Percentiles rank a stretch among this genome's conserved stretches.
phyloP scores from a whole-genome alignment of 2,888 invertebrate genomes.

The Trichogramma dendrolimi region DNA sequence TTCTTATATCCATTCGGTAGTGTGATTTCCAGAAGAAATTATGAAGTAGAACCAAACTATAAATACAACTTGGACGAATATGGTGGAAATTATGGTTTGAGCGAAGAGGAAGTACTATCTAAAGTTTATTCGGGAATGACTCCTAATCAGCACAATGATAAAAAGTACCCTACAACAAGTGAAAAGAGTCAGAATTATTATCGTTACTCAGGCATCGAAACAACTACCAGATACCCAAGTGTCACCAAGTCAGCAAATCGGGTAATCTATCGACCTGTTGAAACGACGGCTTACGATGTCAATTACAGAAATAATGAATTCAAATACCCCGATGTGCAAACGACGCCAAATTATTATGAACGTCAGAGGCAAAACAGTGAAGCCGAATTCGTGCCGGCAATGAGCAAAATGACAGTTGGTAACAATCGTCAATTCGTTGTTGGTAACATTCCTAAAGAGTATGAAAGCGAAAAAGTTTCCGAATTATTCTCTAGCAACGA shows the following conservation, averaged over 20 bases:
- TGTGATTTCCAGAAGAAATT: constrained; percentile 61
- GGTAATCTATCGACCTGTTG: constrained; percentile 33
- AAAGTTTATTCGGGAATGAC: constrained; percentile 71
- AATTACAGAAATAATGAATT: constrained; percentile 45
- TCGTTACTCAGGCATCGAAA: constrained; percentile 32
- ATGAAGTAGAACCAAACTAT: constrained; percentile 57
- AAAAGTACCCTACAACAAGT: constrained; percentile 24
- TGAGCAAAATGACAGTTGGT: constrained; percentile 28
- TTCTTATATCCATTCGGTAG: constrained; percentile 72
- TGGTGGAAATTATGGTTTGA: constrained; percentile 64
- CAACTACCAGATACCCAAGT: constrained; percentile 40
- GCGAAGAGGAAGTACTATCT: constrained; percentile 73
- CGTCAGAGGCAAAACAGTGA: constrained; percentile 29
- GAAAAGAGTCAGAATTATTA: constrained; percentile 27
- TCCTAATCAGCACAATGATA: constrained; percentile 37
- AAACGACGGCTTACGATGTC: constrained; percentile 35
- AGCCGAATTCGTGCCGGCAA: constrained; percentile 27
- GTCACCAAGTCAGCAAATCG: constrained; percentile 28
- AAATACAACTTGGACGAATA: constrained; percentile 68
- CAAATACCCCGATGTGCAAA: constrained; percentile 40
- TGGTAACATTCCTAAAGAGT: constrained; percentile 63
- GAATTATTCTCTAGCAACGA: constrained; percentile 7
- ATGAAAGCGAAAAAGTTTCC: constrained; percentile 24
- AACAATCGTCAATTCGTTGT: constrained; percentile 60
- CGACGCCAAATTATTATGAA: constrained; percentile 44